phyloP scores from a whole-genome alignment of 1,140 invertebrate species.

The Formica selysi region DNA sequence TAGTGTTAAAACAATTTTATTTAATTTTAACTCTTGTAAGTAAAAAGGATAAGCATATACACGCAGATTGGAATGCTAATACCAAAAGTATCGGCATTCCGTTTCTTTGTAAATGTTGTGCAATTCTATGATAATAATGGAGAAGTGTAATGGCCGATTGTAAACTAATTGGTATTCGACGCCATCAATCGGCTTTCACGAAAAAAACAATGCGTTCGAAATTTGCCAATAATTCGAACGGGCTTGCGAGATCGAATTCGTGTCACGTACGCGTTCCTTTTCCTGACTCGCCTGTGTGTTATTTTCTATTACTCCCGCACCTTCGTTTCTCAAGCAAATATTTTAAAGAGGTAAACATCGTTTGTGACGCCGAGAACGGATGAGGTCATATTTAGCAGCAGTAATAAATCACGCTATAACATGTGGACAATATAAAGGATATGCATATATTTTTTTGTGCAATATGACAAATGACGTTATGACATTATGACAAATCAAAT shows the following conservation, averaged over 20 bases:
- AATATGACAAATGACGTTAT: neutral
- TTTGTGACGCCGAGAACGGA: neutral
- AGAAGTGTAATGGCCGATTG: neutral
- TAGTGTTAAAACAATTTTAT: neutral
- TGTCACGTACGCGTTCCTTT: slow-evolving; percentile 34
- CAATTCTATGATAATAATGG: neutral
- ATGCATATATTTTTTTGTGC: neutral
- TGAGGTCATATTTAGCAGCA: neutral
- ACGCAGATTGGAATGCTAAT: neutral
- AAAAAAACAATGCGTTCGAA: slow-evolving; percentile 10
- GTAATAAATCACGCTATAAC: neutral
- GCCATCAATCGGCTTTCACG: slow-evolving; percentile 30
- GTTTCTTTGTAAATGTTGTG: neutral
- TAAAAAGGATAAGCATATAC: neutral
- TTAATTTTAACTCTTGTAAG: neutral
- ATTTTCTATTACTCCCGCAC: slow-evolving; percentile 4
- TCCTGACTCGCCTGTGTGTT: neutral
- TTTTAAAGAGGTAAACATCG: slow-evolving; percentile 37
- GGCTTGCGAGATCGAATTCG: slow-evolving; percentile 13
- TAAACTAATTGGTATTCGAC: slow-evolving; percentile 20
- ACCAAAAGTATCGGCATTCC: neutral
- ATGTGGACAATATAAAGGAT: neutral
- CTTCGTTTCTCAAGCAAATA: slow-evolving; percentile 27
- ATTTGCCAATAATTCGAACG: slow-evolving; percentile 47
- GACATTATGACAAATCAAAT: neutral